Conservation (phyloP, 2,888 invertebrate species). For the Pseudoips prasinana region DNA sequence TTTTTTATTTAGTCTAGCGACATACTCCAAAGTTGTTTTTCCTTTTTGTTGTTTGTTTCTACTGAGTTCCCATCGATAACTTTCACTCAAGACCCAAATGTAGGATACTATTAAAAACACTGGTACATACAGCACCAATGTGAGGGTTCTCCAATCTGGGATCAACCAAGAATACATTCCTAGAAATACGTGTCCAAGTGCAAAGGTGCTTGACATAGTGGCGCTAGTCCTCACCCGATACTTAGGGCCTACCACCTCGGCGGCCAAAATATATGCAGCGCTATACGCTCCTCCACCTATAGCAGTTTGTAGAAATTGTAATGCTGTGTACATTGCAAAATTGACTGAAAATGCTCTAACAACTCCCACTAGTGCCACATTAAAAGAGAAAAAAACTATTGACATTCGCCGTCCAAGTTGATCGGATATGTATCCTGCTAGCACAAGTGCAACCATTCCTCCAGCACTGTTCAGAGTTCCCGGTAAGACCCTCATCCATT, state of each 20-base stretch:
- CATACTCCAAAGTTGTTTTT: conserved; percentile 79
- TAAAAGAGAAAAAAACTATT: conserved; percentile 65
- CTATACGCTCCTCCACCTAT: conserved; percentile 69
- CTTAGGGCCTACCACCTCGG: conserved; percentile 89
- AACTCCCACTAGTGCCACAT: conserved; percentile 59
- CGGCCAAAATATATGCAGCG: conserved; percentile 80
- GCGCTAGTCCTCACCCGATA: conserved; percentile 87
- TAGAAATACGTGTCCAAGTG: conserved; percentile 86
- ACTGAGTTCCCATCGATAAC: conserved; percentile 88
- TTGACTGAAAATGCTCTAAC: conserved; percentile 68
- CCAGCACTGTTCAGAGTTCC: conserved; percentile 89
- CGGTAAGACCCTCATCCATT: conserved; percentile 87
- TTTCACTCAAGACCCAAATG: conserved; percentile 86
- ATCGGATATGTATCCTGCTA: conserved; percentile 87
- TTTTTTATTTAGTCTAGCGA: conserved; percentile 83
- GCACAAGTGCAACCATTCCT: conserved; percentile 85
- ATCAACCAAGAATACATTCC: conserved; percentile 85
- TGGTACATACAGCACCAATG: conserved; percentile 86
- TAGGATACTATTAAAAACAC: conserved; percentile 84
- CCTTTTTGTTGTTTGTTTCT: conserved; percentile 84
- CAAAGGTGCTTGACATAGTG: conserved; percentile 86
- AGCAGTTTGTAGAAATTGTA: conserved; percentile 68
- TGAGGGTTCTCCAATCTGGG: conserved; percentile 86
- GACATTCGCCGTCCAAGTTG: conserved; percentile 68
- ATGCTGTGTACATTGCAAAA: conserved; percentile 62